A percentile compares a stretch with the other conserved stretches of the same genome.
phyloP scores from a whole-genome alignment of 2,888 invertebrate species.

The Hypselothyrea guttata region DNA sequence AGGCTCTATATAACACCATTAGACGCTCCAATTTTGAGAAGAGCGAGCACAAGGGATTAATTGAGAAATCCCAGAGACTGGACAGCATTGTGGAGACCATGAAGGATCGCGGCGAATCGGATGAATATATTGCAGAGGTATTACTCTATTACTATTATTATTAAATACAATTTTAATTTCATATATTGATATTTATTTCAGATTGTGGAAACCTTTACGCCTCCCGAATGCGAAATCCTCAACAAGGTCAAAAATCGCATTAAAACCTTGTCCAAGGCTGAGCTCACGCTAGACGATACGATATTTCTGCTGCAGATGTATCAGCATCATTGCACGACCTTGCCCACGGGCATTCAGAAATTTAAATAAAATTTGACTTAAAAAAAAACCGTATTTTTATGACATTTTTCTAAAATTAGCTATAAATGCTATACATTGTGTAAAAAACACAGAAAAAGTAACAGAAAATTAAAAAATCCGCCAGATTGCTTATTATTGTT shows the following conservation, averaged over 20 bases:
- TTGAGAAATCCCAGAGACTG: constrained; percentile 93
- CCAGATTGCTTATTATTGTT: too few species aligned
- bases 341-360: constrained; percentile 57
- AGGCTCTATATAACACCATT: constrained; percentile 88
- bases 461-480: too few species aligned
- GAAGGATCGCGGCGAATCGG: constrained; percentile 89
- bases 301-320: constrained; percentile 92
- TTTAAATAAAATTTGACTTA: constrained; percentile 51
- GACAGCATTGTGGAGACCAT: constrained; percentile 91
- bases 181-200: constrained; percentile 32
- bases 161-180: background rate
- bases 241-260: constrained; percentile 89
- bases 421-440: too few species aligned
- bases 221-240: constrained; percentile 90
- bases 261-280: constrained; percentile 89
- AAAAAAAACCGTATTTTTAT: too few species aligned
- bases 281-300: constrained; percentile 91
- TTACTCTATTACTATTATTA: constrained; percentile 65
- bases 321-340: constrained; percentile 83
- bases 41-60: constrained; percentile 88
- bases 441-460: too few species aligned
- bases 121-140: constrained; percentile 91
- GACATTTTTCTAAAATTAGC: too few species aligned
- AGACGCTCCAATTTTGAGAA: constrained; percentile 86
- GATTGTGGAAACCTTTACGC: constrained; percentile 90